Evolutionary conservation across 2,888 invertebrate species (phyloP).

Genomic region (Acronicta aceris): DNA sequence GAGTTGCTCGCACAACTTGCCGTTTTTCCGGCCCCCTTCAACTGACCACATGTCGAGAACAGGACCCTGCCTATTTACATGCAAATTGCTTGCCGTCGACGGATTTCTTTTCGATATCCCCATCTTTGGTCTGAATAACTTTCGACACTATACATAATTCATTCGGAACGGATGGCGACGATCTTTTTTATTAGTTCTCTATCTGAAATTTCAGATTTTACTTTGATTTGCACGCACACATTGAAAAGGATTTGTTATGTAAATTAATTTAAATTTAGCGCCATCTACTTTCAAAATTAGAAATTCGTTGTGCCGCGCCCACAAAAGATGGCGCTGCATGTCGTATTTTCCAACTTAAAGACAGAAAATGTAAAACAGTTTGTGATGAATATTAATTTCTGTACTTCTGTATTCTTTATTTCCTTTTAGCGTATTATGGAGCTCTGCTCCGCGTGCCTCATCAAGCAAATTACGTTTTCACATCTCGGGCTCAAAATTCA

Average conservation of each 20-base stretch:
- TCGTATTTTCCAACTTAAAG: constrained; percentile 17
- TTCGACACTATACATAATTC: constrained; percentile 67
- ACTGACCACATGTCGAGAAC: constrained; percentile 71
- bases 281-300: constrained; percentile 55
- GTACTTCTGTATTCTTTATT: constrained; percentile 57
- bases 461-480: constrained; percentile 70
- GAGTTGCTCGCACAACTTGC: constrained; percentile 42
- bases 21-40: constrained; percentile 53
- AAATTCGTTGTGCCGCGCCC: constrained; percentile 18
- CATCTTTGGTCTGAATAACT: constrained; percentile 66
- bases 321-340: constrained; percentile 60
- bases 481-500: constrained; percentile 61
- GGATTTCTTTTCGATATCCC: constrained; percentile 68
- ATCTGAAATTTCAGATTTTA: constrained; percentile 43
- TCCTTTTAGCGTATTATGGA: constrained; percentile 61
- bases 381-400: constrained; percentile 67
- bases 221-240: constrained; percentile 25
- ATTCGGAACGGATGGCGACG: constrained; percentile 59
- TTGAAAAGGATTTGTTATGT: constrained; percentile 40
- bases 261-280: constrained; percentile 39
- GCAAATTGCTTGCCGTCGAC: constrained; percentile 70
- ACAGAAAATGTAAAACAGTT: constrained; percentile 51
- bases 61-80: constrained; percentile 72
- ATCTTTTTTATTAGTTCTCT: constrained; percentile 62
- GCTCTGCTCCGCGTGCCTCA: constrained; percentile 60